These are phyloP conservation scores for Tribolium madens DNA, from an alignment of 1,140 invertebrate genomes.

Conservation along the genomic window DNA sequence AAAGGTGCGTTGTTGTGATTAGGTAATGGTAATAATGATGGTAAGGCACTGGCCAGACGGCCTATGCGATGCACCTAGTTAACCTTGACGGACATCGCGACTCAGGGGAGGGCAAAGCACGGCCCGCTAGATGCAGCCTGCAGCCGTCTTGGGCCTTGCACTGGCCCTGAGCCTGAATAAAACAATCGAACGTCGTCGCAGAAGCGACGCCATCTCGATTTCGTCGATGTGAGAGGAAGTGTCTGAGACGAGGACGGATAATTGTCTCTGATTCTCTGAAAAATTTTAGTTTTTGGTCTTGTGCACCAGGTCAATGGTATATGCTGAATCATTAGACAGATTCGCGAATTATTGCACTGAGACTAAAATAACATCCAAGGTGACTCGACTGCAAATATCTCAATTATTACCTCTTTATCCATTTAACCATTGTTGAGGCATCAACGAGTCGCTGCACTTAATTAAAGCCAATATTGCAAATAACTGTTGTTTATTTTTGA, in stretches of 20 bases:
- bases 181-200: conserved; percentile 10
- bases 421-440: conserved; percentile 32
- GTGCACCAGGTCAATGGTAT: conserved; percentile 5
- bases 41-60: conserved; percentile 45
- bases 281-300: not conserved
- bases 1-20: conserved; percentile 29
- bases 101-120: conserved; percentile 35
- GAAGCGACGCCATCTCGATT: not conserved
- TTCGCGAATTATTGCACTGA: conserved; percentile 44
- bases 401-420: conserved; percentile 38
- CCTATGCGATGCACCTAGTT: conserved; percentile 44
- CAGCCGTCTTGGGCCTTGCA: conserved; percentile 38
- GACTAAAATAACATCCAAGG: conserved; percentile 48
- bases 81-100: conserved; percentile 45
- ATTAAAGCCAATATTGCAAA: not conserved
- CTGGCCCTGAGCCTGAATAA: conserved; percentile 39
- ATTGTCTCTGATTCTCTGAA: no score
- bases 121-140: conserved; percentile 39
- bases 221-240: not conserved
- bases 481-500: conserved; percentile 2
- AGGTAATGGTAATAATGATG: conserved; percentile 45
- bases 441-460: not conserved
- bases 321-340: conserved; percentile 39
- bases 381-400: conserved; percentile 42
- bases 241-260: not conserved